Evolutionary conservation across 2,113 vertebrate genomes (phyloP), one percentile per base, ranked within the genome.

Genomic region (Emydocephalus ijimae): DNA sequence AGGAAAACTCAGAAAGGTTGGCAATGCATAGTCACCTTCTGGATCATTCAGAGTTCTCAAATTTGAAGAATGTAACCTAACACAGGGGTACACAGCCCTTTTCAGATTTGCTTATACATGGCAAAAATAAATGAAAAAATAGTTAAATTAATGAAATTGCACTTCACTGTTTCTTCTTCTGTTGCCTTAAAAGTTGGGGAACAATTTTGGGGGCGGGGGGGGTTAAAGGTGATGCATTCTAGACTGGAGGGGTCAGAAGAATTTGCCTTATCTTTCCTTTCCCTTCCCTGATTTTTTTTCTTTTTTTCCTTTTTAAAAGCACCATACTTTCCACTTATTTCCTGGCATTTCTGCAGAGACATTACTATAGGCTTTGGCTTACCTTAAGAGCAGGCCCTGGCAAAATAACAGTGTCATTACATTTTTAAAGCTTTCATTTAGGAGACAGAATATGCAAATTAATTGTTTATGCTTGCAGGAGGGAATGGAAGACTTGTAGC

Each of bases 381-480:
- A 94, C 43, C 92, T 64, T 94, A 93, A 96, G 97, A 85, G 2
- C 64, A 95, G 59, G 56, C 10, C 95, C 87, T 93, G 91, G 89
- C 94, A 93, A 97, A 96, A 93, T 59, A 94, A 87, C 90, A 95
- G 26, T 89, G 24, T 1, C 87, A 95, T 95, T 97, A 94, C 9
- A 57, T 0, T 15, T 29, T 92, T 2, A 86, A 93, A 11, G 3
- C 52, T 94, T 89, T 90, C 43, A 93, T 90, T 89, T 3, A 92
- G 92, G 90, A 93, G 90, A 87, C 90, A 1, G 1, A 20, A 24
- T 2, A 50, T 56, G 64, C 56, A 93, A 93, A 90, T 93, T 87
- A 90, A 93, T 34, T 21, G 29, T 90, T 86, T 90, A 64, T 69
- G 26, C 86, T 54, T 57, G 5, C 1, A 0, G 23, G 3, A 1